A percentile compares a stretch with the other conserved stretches of the same genome.
These are phyloP conservation scores for Cassiopea andromeda DNA, from an alignment of 30 jellyfish, hydroid and myxozoan genomes.

Conservation along the genomic window DNA sequence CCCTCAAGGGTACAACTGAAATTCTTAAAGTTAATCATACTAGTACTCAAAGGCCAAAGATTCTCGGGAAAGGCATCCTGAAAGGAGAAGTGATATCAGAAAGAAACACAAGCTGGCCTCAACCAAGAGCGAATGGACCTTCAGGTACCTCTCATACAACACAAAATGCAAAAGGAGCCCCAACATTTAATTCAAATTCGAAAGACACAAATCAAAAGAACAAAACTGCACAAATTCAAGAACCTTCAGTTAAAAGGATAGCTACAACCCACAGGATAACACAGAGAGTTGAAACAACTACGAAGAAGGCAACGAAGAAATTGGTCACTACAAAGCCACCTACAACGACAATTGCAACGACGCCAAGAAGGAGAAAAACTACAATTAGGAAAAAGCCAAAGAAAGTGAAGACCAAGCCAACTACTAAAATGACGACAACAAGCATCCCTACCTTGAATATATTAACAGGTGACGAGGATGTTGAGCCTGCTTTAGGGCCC, in stretches of 20 bases:
- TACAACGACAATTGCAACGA: slow-evolving; percentile 34
- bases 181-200: background rate
- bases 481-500: slow-evolving; percentile 28
- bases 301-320: slow-evolving; percentile 22
- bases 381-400: slow-evolving; percentile 14
- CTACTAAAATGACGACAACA: slow-evolving; percentile 35
- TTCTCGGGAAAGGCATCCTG: background rate
- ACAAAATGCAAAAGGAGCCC: background rate
- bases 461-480: slow-evolving; percentile 91
- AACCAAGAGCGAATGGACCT: background rate
- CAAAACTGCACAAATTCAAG: slow-evolving; percentile 5
- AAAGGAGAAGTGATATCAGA: slow-evolving; percentile 36
- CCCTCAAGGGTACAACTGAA: background rate
- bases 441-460: slow-evolving; percentile 86
- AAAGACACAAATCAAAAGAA: background rate
- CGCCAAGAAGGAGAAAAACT: slow-evolving; percentile 23
- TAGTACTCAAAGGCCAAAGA: background rate
- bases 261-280: slow-evolving; percentile 8
- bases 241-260: slow-evolving; percentile 29
- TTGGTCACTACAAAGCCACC: slow-evolving; percentile 13
- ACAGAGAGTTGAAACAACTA: slow-evolving; percentile 11
- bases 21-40: background rate
- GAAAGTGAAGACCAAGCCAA: slow-evolving; percentile 21
- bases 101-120: slow-evolving; percentile 31
- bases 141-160: background rate